Evolutionary conservation across 2,797 vertebrate genomes (phyloP).

Genomic region (Hapalemur alaotrensis): DNA sequence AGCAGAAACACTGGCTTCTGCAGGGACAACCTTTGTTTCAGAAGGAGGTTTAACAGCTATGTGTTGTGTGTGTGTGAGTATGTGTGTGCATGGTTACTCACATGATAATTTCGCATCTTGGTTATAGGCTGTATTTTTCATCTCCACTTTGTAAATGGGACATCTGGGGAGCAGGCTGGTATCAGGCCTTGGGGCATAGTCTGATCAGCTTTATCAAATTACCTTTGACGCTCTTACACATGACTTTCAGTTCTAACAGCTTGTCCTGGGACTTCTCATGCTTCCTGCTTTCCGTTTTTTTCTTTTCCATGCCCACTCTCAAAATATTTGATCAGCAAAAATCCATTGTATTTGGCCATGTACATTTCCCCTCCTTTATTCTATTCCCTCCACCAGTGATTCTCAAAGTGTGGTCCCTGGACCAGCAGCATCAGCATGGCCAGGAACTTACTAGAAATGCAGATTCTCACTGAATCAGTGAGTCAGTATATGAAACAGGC

Average conservation of each 20-base stretch:
- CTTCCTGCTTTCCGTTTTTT: background rate
- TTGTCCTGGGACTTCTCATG: background rate
- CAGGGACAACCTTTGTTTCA: background rate
- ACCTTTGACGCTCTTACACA: background rate
- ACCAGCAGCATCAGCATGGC: background rate
- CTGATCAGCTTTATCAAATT: background rate
- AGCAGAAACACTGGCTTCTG: background rate
- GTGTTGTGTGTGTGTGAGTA: background rate
- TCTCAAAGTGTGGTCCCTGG: background rate
- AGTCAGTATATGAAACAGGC: background rate
- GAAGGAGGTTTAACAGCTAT: slow-evolving; percentile 6
- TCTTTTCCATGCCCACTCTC: background rate
- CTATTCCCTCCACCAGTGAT: background rate
- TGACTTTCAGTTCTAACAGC: background rate
- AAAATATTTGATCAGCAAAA: background rate
- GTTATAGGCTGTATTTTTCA: background rate
- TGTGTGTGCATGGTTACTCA: background rate
- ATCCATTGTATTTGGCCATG: background rate
- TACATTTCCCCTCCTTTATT: background rate
- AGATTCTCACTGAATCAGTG: background rate
- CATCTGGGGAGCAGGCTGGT: background rate
- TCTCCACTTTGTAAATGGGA: background rate
- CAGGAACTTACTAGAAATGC: background rate
- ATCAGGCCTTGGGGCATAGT: background rate
- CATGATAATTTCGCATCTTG: background rate